Conservation (phyloP, 1,140 invertebrate species). For the Nixonia krombeini region DNA sequence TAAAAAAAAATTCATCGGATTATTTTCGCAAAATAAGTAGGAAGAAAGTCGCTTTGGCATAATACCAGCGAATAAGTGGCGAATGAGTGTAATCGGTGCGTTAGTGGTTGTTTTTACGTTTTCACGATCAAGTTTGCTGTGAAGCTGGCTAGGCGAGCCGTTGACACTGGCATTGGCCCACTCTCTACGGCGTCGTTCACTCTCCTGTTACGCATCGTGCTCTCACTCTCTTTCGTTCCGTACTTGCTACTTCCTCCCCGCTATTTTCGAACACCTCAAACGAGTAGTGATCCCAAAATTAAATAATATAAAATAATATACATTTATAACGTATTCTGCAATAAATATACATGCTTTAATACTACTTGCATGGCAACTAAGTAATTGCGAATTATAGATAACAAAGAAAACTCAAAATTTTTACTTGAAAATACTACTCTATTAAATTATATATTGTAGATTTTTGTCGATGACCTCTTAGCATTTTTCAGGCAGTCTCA, state of each 20-base stretch:
- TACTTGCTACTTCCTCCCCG: constrained; percentile 21
- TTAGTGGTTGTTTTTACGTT: constrained; percentile 59
- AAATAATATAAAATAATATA: neutral
- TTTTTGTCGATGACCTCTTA: too few relatives aligned
- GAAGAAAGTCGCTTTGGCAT: constrained; percentile 14
- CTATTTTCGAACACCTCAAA: too few relatives aligned
- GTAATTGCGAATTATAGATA: too few relatives aligned
- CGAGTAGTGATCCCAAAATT: too few relatives aligned
- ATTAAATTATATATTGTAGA: too few relatives aligned
- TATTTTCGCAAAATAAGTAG: too few relatives aligned
- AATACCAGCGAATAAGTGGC: constrained; percentile 44
- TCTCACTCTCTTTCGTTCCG: constrained; percentile 63
- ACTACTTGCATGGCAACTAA: too few relatives aligned
- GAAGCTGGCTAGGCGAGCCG: constrained; percentile 60
- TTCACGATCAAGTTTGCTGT: constrained; percentile 68
- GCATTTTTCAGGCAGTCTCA: too few relatives aligned
- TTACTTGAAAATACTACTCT: too few relatives aligned
- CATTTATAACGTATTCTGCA: neutral
- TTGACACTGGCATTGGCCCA: constrained; percentile 70
- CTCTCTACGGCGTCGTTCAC: constrained; percentile 62
- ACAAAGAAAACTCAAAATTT: too few relatives aligned
- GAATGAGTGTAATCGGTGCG: constrained; percentile 53
- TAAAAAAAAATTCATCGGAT: too few relatives aligned
- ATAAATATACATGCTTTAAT: neutral
- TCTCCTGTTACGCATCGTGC: constrained; percentile 58